Evolutionary conservation across 92 coral and sea anemone species (phyloP).

Genomic region (Pocillopora meandrina): DNA sequence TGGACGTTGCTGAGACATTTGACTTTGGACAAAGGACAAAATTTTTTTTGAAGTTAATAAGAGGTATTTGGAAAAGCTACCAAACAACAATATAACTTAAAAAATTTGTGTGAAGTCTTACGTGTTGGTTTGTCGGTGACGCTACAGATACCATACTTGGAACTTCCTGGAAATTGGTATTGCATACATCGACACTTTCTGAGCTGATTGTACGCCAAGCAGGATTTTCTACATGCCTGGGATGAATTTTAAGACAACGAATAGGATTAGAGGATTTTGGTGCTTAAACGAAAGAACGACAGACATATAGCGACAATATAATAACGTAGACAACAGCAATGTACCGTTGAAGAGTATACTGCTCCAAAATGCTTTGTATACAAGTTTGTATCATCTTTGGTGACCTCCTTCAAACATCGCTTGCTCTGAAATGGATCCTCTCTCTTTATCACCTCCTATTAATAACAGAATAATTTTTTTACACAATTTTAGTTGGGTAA

Average conservation of each 20-base stretch:
- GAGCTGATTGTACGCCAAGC: conserved; percentile 71
- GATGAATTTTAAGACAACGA: background rate
- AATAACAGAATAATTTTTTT: background rate
- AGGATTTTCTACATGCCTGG: conserved; percentile 80
- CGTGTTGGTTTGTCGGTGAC: conserved; percentile 11
- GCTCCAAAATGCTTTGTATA: conserved; percentile 60
- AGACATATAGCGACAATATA: background rate
- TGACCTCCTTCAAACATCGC: conserved; percentile 54
- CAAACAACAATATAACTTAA: too few relatives aligned
- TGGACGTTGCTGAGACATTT: conserved; percentile 66
- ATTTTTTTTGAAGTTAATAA: background rate
- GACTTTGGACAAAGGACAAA: conserved; percentile 34
- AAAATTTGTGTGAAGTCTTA: background rate
- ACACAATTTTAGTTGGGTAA: too few relatives aligned
- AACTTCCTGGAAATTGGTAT: conserved; percentile 33
- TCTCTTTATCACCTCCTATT: conserved; percentile 47
- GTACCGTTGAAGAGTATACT: conserved; percentile 57
- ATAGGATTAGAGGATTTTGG: background rate
- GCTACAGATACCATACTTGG: conserved; percentile 3
- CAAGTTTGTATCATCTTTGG: conserved; percentile 45
- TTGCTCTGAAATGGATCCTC: conserved; percentile 66
- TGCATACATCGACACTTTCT: conserved; percentile 70
- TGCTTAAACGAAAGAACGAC: background rate
- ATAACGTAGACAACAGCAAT: too few relatives aligned
- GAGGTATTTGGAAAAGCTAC: background rate